phyloP scores from a whole-genome alignment of 2,113 vertebrate genomes.

The Saguinus imperator region DNA sequence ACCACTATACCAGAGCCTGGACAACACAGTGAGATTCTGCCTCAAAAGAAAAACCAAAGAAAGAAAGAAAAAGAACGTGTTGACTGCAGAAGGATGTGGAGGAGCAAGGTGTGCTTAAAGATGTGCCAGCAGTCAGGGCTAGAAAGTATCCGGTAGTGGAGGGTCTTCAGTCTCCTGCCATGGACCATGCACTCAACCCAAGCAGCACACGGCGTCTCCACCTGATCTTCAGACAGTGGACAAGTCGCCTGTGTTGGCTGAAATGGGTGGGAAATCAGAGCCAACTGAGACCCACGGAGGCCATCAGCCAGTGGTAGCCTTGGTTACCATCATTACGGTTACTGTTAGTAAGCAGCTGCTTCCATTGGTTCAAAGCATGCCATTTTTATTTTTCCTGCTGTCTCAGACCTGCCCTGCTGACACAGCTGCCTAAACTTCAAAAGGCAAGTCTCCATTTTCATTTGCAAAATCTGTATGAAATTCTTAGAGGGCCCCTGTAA shows the following conservation, averaged over 20 bases:
- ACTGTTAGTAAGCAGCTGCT: neutral
- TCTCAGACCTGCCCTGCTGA: conserved; percentile 72
- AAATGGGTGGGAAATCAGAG: neutral
- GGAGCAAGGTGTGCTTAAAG: neutral
- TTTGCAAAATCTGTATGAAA: conserved; percentile 76
- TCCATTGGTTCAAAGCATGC: neutral
- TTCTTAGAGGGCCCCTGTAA: conserved; percentile 76
- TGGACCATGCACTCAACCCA: neutral
- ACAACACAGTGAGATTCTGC: no score
- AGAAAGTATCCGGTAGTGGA: neutral
- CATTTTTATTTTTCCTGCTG: conserved; percentile 47
- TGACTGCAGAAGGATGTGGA: neutral
- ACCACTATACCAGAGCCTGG: no score
- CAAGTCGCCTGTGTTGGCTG: neutral
- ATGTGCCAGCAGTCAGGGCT: neutral
- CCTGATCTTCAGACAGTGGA: neutral
- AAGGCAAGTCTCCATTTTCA: conserved; percentile 68
- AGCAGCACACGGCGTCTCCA: rapidly evolving
- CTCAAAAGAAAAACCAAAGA: no score
- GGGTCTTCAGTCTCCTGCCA: neutral
- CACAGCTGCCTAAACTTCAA: conserved; percentile 74
- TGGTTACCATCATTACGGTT: neutral
- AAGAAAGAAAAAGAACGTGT: neutral
- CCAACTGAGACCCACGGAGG: neutral
- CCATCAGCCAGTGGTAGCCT: neutral